Evolutionary conservation across 37 sponge, comb jelly and placozoan species (phyloP), one percentile per base, ranked within the genome.

Genomic region (Halichondria panicea): DNA sequence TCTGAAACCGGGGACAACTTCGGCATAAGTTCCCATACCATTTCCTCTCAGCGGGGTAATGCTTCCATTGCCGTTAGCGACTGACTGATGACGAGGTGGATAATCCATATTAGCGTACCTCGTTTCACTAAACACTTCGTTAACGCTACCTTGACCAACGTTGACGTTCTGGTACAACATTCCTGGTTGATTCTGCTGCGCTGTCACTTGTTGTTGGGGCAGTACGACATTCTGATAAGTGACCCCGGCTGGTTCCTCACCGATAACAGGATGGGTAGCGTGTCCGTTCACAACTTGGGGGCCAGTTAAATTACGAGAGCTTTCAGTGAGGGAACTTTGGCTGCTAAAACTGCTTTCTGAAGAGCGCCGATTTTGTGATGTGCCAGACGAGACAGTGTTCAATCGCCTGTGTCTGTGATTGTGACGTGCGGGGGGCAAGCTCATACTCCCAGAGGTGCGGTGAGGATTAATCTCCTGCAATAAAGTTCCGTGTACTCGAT

Each of bases 301-400:
- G 24, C 55, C 3, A 11, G 28, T 9, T 0, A 68, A 56, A 55
- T 54, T 65, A 9, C 74, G 56, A 31, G 64, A 56, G 39, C 82
- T 65, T 54, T 81, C 74, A 19, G 74, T 63, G 21, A 70, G 37
- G 24, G 80, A 70, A 1, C 71, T 61, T 15, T 80, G 80, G 38
- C 80, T 80, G 71, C 71, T 60, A 1, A 61, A 21, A 35, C 80
- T 80, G 36, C 80, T 80, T 9, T 80, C 71, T 43, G 80, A 80
- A 0, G 58, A 46, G 21, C 48, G 62, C 3, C 68, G 55, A 6
- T 55, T 36, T 13, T 62, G 45, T 21, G 34, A 24, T 15, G 37
- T 61, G 33, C 69, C 31, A 0, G 28, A 18, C 0, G 63, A 70
- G 44, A 58, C 59, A 5, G 71, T 80, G 33, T 70, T 60, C 11